Percentiles rank a stretch among this genome's conserved stretches.
These are phyloP conservation scores for Bujurquina vittata DNA, from an alignment of 2,113 vertebrate genomes.

Conservation along the genomic window DNA sequence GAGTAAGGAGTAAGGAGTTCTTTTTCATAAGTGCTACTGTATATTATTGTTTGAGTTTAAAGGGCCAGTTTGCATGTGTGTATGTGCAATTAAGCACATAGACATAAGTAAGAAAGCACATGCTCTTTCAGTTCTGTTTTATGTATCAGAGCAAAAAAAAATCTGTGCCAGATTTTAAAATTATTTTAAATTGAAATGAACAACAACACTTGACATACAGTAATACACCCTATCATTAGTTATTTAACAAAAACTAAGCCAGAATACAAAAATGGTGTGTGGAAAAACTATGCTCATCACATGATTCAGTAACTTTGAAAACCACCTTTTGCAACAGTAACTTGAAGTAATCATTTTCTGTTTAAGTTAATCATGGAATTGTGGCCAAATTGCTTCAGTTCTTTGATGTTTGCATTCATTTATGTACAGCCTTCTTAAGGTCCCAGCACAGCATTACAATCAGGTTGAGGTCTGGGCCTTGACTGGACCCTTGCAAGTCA, in stretches of 20 bases:
- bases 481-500: not conserved
- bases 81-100: not conserved
- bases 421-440: not conserved
- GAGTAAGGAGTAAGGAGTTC: not conserved
- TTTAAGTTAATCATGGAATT: not conserved
- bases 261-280: not conserved
- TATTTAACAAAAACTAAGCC: not conserved
- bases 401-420: not conserved
- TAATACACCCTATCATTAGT: not conserved
- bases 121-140: not conserved
- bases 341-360: not conserved
- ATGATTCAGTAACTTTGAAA: not conserved
- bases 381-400: not conserved
- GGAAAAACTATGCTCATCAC: not conserved
- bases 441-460: not conserved
- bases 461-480: not conserved
- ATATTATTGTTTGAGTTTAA: not conserved
- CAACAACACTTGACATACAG: not conserved
- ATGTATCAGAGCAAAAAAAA: not conserved
- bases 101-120: not conserved
- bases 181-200: not conserved
- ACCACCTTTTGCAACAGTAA: not conserved
- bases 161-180: not conserved
- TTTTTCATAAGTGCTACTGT: not conserved
- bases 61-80: not conserved